Percentiles rank a stretch among this genome's conserved stretches.
phyloP scores from a whole-genome alignment of 1,140 invertebrate genomes.

The Lepidurus packardi region DNA sequence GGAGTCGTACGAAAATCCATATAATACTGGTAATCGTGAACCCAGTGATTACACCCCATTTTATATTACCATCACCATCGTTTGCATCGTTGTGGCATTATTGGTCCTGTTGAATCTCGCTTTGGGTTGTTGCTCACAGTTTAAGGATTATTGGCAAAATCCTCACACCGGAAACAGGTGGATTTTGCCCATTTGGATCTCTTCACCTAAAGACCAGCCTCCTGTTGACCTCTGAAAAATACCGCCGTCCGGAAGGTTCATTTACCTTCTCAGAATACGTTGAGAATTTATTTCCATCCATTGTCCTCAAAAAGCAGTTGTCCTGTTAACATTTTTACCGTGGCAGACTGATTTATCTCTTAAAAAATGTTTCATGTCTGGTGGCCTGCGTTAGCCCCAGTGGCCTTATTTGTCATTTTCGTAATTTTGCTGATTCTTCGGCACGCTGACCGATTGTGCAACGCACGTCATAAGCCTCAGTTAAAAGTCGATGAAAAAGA shows the following conservation, averaged over 20 bases:
- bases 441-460: slow-evolving; percentile 39
- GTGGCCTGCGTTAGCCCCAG: slow-evolving; percentile 62
- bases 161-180: slow-evolving; percentile 78
- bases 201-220: slow-evolving; percentile 73
- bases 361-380: slow-evolving; percentile 54
- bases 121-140: slow-evolving; percentile 65
- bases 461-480: slow-evolving; percentile 27
- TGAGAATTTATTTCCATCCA: background rate
- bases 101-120: slow-evolving; percentile 69
- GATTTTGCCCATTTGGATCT: slow-evolving; percentile 72
- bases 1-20: slow-evolving; percentile 29
- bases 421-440: slow-evolving; percentile 56
- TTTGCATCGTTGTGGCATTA: slow-evolving; percentile 59
- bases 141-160: slow-evolving; percentile 72
- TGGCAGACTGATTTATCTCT: background rate
- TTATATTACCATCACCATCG: slow-evolving; percentile 70
- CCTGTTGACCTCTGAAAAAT: slow-evolving; percentile 56
- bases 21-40: slow-evolving; percentile 27
- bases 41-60: slow-evolving; percentile 50
- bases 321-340: background rate
- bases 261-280: background rate
- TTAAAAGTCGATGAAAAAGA: slow-evolving; percentile 10
- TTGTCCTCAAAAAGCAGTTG: background rate
- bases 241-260: background rate
- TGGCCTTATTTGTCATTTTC: slow-evolving; percentile 58